Base-by-base conservation (phyloP, 2,113 vertebrate species). In the Scopus umbretta region DNA sequence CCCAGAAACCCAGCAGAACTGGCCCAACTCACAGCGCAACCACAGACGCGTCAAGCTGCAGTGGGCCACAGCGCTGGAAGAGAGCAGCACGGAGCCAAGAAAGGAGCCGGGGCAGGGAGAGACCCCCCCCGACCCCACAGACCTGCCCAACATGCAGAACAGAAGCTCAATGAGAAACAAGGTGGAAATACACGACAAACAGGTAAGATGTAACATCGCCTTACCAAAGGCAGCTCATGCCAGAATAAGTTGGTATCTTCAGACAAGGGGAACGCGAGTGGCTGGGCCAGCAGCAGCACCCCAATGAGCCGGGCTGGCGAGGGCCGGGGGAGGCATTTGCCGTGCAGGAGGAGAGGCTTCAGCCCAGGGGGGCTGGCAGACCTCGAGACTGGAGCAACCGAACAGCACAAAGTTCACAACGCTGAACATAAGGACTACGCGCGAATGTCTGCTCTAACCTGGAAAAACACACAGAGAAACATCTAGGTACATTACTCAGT, bases 401-500 rank as follows among this genome's bases (percentile, higher is more conserved):
- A 70, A 26, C 53, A 42, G 90, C 82, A 32, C 81, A 9, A 53
- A 83, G 88, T 49, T 80, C 88, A 80, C 52, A 80, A 29, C 0
- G 25, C 88, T 11, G 74, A 63, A 42, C 45, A 25, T 15, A n/a
- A 7, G 73, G 63, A 67, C 58, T 15, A 45, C 16, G 9, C 1
- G 11, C 66, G 70, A 88, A 84, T 22, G 11, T 36, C 95, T 88
- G 94, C 91, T 92, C 80, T 73, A 92, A 3, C 80, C 95, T 86
- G 95, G 86, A 61, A 88, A 90, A 94, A 19, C 91, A 72, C 88
- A n/a, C 23, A 61, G 74, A 88, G 80, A 92, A 80, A 50, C 78
- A 70, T 56, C 67, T 30, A 34, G 14, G 82, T 2, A 27, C 32
- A 90, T 97, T 97, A 95, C 91, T 96, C 96, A 97, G 94, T 66